phyloP scores from a whole-genome alignment of 2,797 vertebrate genomes.

The Notamacropus eugenii region DNA sequence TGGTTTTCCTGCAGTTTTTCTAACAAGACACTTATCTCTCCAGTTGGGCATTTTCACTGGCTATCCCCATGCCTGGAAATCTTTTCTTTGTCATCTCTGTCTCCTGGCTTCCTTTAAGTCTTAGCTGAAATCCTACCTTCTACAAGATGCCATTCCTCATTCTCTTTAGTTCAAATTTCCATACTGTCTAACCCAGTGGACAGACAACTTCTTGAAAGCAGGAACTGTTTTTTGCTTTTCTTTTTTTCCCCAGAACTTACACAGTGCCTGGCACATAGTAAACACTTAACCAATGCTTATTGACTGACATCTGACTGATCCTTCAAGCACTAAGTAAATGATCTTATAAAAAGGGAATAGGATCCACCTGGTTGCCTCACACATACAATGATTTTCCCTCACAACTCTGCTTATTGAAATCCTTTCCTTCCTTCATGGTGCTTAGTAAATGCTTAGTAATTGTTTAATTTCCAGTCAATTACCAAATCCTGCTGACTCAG shows the following conservation, averaged over 20 bases:
- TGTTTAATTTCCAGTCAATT: neutral
- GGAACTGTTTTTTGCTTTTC: neutral
- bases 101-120: neutral
- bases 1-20: neutral
- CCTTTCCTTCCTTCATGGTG: neutral
- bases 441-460: neutral
- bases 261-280: neutral
- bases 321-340: neutral
- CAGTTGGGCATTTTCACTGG: neutral
- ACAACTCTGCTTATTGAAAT: constrained; percentile 16
- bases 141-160: neutral
- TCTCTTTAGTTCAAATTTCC: neutral
- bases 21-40: neutral
- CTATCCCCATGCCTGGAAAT: neutral
- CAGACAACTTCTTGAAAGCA: neutral
- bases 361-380: neutral
- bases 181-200: neutral
- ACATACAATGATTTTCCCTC: neutral
- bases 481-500: neutral
- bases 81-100: neutral
- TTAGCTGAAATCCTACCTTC: neutral
- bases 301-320: neutral
- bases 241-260: neutral
- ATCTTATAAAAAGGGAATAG: neutral
- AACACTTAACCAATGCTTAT: neutral